These are phyloP conservation scores for Jacana jacana DNA, from an alignment of 2,113 vertebrate genomes.

Conservation along the genomic window DNA sequence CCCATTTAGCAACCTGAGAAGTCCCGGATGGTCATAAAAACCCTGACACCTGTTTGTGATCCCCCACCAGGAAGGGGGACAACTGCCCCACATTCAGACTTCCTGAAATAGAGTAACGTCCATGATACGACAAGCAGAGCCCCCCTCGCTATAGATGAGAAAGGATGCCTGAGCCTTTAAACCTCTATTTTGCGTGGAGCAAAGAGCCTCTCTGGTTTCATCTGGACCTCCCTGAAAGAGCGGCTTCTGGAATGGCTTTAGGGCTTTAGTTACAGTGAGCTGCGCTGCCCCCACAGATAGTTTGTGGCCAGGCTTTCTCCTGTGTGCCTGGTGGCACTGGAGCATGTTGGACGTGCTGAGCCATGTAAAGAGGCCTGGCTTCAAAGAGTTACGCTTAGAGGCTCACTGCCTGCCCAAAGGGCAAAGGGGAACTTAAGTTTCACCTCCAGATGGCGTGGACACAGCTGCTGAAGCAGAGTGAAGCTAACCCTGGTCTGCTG, in stretches of 20 bases:
- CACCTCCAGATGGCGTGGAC: neutral
- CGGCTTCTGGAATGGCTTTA: neutral
- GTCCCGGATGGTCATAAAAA: slow-evolving; percentile 14
- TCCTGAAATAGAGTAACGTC: slow-evolving; percentile 38
- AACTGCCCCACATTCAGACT: slow-evolving; percentile 15
- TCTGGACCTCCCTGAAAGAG: neutral
- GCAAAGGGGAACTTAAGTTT: slow-evolving; percentile 14
- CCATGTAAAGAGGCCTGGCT: slow-evolving; percentile 8
- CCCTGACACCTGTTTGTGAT: slow-evolving; percentile 45
- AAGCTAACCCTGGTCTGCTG: slow-evolving; percentile 1
- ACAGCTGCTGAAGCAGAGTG: neutral
- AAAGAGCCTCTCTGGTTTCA: slow-evolving; percentile 32
- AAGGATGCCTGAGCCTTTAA: neutral
- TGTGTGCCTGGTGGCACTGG: neutral
- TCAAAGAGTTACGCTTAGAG: neutral
- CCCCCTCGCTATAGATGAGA: neutral
- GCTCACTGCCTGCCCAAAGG: neutral
- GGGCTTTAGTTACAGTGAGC: neutral
- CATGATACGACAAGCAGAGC: neutral
- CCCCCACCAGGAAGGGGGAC: neutral
- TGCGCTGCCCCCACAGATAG: neutral
- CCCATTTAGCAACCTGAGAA: slow-evolving; percentile 43
- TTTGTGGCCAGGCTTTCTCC: neutral
- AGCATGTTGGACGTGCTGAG: neutral
- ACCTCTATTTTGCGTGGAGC: neutral